These are phyloP conservation scores for Calidris pygmaea DNA, from an alignment of 2,113 vertebrate genomes.

Conservation along the genomic window DNA sequence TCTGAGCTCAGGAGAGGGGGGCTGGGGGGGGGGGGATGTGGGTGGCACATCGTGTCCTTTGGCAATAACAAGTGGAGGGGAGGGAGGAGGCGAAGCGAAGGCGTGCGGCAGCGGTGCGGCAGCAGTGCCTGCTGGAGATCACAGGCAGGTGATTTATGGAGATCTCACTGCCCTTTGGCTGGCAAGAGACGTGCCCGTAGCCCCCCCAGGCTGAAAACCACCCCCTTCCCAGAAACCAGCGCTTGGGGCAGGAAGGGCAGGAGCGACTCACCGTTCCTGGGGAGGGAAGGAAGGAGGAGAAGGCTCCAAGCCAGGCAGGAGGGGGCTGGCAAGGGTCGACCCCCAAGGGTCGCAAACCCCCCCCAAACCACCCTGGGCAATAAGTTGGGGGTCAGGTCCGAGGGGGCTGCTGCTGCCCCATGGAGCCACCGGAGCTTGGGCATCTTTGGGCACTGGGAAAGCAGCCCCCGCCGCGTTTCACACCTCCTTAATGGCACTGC, in stretches of 20 bases:
- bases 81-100: not conserved
- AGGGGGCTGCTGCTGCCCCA: not conserved
- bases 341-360: not conserved
- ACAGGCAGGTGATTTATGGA: not conserved
- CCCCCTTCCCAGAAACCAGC: not conserved
- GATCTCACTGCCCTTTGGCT: not conserved
- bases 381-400: fast-evolving
- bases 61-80: not conserved
- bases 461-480: not conserved
- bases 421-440: not conserved
- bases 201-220: not conserved
- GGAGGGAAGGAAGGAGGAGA: not conserved
- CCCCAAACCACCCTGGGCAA: not conserved
- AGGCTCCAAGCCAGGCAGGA: not conserved
- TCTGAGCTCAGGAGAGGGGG: not conserved
- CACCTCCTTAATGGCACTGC: fast-evolving
- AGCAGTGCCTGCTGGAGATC: not conserved
- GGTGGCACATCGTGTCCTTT: not conserved
- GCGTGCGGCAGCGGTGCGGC: fast-evolving
- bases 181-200: no score
- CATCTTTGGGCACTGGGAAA: not conserved
- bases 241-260: not conserved
- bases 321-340: not conserved
- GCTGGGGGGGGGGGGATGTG: not conserved
- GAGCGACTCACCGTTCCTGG: no score